A percentile compares a stretch with the other conserved stretches of the same genome.
phyloP scores from a whole-genome alignment of 2,113 vertebrate species.

The Charina bottae region DNA sequence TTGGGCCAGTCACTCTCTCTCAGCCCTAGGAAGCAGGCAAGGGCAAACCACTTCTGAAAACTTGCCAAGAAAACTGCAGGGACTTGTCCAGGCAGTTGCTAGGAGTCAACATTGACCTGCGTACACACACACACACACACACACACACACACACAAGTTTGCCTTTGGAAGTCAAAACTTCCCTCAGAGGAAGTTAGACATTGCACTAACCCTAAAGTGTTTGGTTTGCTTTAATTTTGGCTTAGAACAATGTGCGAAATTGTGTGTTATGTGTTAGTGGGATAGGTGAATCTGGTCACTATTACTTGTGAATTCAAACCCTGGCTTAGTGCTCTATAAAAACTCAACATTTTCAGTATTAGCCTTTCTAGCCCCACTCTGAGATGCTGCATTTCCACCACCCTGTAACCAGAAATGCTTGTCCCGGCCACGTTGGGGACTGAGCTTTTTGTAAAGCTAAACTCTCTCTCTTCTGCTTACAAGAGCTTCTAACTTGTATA shows the following conservation, averaged over 20 bases:
- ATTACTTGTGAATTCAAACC: neutral
- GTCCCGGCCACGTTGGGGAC: neutral
- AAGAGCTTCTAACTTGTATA: neutral
- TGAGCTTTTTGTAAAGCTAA: neutral
- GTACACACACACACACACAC: neutral
- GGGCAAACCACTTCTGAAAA: too few relatives aligned
- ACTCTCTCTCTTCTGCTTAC: neutral
- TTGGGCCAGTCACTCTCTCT: neutral
- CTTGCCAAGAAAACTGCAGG: too few relatives aligned
- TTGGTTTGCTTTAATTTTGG: neutral
- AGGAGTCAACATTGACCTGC: too few relatives aligned
- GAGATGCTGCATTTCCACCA: too few relatives aligned
- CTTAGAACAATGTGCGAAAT: neutral
- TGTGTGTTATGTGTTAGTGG: neutral
- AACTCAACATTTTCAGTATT: too few relatives aligned
- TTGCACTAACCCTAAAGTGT: neutral
- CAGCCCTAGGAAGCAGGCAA: neutral
- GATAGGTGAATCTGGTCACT: neutral
- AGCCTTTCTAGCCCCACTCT: neutral
- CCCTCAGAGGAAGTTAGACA: neutral
- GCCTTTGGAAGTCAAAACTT: neutral
- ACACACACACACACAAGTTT: neutral
- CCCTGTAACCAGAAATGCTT: neutral
- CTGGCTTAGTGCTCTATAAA: too few relatives aligned
- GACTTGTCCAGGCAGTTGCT: too few relatives aligned